Percentiles rank a stretch among this genome's conserved stretches.
phyloP scores from a whole-genome alignment of 2,797 vertebrate genomes.

The Apodemus agrarius region DNA sequence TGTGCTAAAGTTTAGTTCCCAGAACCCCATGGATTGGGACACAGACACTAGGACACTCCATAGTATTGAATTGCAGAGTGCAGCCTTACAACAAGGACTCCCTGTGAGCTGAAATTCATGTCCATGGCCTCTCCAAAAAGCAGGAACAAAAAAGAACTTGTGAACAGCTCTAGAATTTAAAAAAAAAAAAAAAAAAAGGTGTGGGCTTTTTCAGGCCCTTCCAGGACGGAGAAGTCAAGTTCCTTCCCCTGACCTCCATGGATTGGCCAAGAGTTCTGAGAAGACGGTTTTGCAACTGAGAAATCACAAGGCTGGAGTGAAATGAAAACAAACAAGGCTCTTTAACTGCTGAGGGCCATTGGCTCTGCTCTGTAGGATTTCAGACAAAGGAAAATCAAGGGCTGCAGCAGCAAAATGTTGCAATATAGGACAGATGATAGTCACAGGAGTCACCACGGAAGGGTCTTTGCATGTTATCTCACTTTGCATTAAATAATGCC shows the following conservation, averaged over 20 bases:
- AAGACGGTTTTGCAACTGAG: constrained; percentile 47
- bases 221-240: background rate
- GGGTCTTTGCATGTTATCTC: background rate
- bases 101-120: constrained; percentile 21
- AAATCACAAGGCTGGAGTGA: constrained; percentile 14
- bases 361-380: constrained; percentile 8
- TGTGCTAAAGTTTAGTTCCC: background rate
- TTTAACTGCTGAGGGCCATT: background rate
- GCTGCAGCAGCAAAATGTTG: background rate
- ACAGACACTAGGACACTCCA: background rate
- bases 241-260: background rate
- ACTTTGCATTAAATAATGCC: constrained; percentile 12
- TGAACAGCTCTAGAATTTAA: background rate
- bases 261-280: constrained; percentile 60
- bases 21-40: background rate
- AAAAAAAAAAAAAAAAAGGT: background rate
- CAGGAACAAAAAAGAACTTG: background rate
- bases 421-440: background rate
- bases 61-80: constrained; percentile 23
- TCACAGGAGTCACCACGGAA: background rate
- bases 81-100: constrained; percentile 3
- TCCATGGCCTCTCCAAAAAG: background rate
- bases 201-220: background rate
- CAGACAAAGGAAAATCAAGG: background rate
- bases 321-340: constrained; percentile 9